Conservation (phyloP, 2,888 invertebrate species). For the Leucoma salicis region DNA sequence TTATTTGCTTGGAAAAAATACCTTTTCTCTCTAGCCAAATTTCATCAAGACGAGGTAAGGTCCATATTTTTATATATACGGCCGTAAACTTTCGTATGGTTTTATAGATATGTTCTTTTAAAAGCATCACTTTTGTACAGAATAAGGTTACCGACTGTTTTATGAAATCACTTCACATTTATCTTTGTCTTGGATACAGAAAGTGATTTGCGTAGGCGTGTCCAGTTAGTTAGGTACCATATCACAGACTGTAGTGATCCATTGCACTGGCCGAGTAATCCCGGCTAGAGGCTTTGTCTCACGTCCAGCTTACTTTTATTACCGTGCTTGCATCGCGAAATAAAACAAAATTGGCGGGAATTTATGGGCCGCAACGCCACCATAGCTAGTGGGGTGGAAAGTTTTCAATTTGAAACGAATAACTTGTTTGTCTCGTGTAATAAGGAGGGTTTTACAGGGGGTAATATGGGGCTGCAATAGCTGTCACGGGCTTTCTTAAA, state of each 20-base stretch:
- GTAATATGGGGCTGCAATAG: slow-evolving; percentile 73
- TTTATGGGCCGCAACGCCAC: slow-evolving; percentile 76
- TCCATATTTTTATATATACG: slow-evolving; percentile 53
- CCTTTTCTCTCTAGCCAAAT: slow-evolving; percentile 42
- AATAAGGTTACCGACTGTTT: slow-evolving; percentile 32
- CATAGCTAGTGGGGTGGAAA: slow-evolving; percentile 79
- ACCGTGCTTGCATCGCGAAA: slow-evolving; percentile 79
- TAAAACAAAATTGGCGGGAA: slow-evolving; percentile 82
- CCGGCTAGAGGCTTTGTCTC: slow-evolving; percentile 76
- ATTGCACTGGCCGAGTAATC: slow-evolving; percentile 77
- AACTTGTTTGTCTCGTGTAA: slow-evolving; percentile 79
- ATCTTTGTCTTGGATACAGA: neutral
- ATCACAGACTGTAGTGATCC: slow-evolving; percentile 75
- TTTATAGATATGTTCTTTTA: slow-evolving; percentile 57
- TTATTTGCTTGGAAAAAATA: slow-evolving; percentile 41
- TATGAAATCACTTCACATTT: slow-evolving; percentile 32
- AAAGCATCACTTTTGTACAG: slow-evolving; percentile 42
- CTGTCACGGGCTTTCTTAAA: slow-evolving; percentile 76
- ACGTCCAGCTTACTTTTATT: slow-evolving; percentile 82
- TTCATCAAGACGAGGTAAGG: slow-evolving; percentile 40
- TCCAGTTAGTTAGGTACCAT: slow-evolving; percentile 69
- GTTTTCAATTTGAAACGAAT: slow-evolving; percentile 82
- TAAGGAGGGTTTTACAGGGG: slow-evolving; percentile 75
- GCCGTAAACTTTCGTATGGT: slow-evolving; percentile 58
- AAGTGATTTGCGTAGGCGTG: slow-evolving; percentile 57